Evolutionary conservation across 1,140 invertebrate species (phyloP).

Genomic region (Hydropsyche tenuis): DNA sequence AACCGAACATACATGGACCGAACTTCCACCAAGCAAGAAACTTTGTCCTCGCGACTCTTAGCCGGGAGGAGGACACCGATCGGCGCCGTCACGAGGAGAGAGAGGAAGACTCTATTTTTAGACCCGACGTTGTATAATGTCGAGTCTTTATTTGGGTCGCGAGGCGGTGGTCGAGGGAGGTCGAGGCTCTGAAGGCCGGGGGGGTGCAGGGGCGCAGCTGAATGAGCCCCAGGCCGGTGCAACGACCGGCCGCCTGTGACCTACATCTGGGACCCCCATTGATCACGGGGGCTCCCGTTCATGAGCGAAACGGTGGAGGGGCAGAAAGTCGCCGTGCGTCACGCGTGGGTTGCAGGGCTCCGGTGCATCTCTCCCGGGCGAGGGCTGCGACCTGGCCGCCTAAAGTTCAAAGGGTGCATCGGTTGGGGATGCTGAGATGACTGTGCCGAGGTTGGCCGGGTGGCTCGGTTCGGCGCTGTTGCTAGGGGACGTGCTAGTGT

Average conservation of each 20-base stretch:
- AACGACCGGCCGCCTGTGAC: conserved; percentile 38
- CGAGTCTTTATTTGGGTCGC: conserved; percentile 39
- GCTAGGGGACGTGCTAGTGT: too few species aligned
- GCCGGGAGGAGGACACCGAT: too few species aligned
- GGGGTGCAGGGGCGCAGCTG: conserved; percentile 27
- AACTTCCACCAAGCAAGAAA: too few species aligned
- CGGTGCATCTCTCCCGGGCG: neutral
- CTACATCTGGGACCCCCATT: conserved; percentile 36
- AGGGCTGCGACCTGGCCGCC: neutral
- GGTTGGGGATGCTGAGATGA: neutral
- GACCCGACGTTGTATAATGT: conserved; percentile 37
- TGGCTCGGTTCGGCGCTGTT: too few species aligned
- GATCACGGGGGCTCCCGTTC: conserved; percentile 35
- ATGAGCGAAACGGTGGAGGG: conserved; percentile 1
- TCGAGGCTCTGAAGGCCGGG: conserved; percentile 24
- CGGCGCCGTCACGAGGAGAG: too few species aligned
- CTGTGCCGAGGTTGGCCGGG: too few species aligned
- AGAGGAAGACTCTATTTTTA: conserved; percentile 39
- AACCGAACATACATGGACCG: too few species aligned
- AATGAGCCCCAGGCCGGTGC: conserved; percentile 32
- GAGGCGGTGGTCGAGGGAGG: conserved; percentile 22
- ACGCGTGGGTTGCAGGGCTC: conserved; percentile 11
- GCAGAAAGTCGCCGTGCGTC: conserved; percentile 24
- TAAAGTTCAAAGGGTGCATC: conserved; percentile 15
- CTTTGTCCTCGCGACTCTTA: too few species aligned